Conservation (phyloP, 2,888 invertebrate species). For the Balanococcus diminutus region DNA sequence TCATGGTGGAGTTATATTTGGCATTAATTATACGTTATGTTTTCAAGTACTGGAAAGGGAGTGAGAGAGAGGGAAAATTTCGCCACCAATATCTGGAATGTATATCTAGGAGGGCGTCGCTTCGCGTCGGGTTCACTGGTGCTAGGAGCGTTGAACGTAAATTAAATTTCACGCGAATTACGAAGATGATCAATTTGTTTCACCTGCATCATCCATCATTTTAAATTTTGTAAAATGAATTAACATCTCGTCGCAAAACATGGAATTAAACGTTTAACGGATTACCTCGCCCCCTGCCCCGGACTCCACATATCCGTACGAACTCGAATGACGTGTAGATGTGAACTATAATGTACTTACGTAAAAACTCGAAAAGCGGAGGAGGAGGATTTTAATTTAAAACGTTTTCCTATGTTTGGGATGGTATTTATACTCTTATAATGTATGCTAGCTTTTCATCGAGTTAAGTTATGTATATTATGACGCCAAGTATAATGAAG, state of each 20-base stretch:
- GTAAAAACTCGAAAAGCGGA: neutral
- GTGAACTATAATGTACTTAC: neutral
- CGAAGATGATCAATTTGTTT: slow-evolving; percentile 36
- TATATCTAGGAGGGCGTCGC: neutral
- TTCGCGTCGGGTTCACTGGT: neutral
- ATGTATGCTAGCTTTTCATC: neutral
- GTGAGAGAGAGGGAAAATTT: neutral
- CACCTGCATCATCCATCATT: slow-evolving; percentile 40
- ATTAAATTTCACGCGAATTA: slow-evolving; percentile 37
- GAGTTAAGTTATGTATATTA: neutral
- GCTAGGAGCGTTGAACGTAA: neutral
- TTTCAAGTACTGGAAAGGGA: neutral
- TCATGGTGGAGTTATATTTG: neutral
- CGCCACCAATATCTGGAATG: neutral
- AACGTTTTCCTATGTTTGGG: neutral
- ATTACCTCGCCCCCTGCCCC: neutral
- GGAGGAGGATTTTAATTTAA: neutral
- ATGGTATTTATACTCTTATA: neutral
- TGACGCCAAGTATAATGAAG: neutral
- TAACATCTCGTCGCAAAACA: slow-evolving; percentile 4
- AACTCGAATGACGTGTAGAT: neutral
- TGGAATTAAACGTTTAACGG: slow-evolving; percentile 13
- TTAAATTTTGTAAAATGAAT: slow-evolving; percentile 34
- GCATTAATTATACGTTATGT: slow-evolving; percentile 1
- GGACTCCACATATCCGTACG: neutral